Evolutionary conservation across 2,888 invertebrate species (phyloP), one percentile per base, ranked within the genome.

Genomic region (Thymelicus acteon): DNA sequence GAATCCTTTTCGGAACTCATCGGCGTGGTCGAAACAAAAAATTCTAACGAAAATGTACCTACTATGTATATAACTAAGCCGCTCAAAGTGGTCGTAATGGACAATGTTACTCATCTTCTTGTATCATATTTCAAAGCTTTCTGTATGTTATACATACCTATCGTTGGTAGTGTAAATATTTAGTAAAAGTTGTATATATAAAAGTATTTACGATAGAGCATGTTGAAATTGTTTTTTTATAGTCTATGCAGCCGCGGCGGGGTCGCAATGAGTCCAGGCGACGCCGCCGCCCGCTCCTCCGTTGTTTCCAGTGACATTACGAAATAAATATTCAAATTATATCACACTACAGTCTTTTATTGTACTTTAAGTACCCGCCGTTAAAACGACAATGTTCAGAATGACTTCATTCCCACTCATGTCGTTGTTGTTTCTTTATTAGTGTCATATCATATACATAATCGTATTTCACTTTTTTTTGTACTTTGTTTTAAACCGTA

Each of bases 1-100:
- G 97, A 75, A 97, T 98, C 76, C 95, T 98, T 67, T 97, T 97
- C 88, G 97, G 97, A 67, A 89, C 93, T 1, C 94, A 94, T 74
- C 83, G 94, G 49, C 86, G 94, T 13, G 88, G 93, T 47, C 87
- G 94, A 2, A 93, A 93, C 82, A 93, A 93, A 90, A 93, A 93
- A 87, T 93, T 92, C 92, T 93, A 93, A 92, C 92, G 84, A 86
- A 91, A 87, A 87, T 89, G 84, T 82, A 85, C 84, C 69, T 90
- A 89, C 75, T 90, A 88, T 84, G 85, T 92, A 82, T 90, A 90
- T 85, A 91, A 87, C 76, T 90, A 83, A 89, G 81, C 79, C 47
- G 73, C 65, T 72, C 47, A 71, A 73, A 74, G 78, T 77, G 76
- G 78, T 66, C 67, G 66, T 74, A 72, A 81, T 77, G 86, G 88